phyloP scores from a whole-genome alignment of 2,113 vertebrate genomes.

The Elaphurus davidianus region DNA sequence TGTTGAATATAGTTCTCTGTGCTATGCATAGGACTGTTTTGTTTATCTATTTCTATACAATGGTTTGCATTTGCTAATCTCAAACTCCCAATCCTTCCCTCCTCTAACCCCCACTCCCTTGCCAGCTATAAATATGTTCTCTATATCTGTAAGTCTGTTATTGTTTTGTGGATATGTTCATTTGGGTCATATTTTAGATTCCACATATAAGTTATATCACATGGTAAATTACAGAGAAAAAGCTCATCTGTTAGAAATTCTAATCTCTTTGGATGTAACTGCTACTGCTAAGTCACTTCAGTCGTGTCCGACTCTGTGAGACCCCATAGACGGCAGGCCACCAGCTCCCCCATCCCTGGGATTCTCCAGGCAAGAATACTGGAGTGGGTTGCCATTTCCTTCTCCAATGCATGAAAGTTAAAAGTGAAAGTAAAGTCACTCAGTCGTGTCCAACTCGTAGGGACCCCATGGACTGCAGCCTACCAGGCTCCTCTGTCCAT shows the following conservation, averaged over 20 bases:
- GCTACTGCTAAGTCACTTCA: too few relatives aligned
- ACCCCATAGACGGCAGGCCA: too few relatives aligned
- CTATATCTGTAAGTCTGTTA: neutral
- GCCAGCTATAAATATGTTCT: neutral
- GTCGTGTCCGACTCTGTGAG: too few relatives aligned
- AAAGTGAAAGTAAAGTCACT: too few relatives aligned
- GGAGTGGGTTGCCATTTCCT: too few relatives aligned
- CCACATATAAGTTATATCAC: neutral
- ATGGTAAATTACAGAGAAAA: neutral
- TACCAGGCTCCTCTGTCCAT: too few relatives aligned
- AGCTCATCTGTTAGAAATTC: neutral
- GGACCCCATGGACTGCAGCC: too few relatives aligned
- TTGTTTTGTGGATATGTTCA: neutral
- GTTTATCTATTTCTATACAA: neutral
- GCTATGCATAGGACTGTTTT: neutral
- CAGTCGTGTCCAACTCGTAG: too few relatives aligned
- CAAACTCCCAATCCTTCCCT: neutral
- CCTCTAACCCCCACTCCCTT: neutral
- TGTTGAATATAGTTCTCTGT: neutral
- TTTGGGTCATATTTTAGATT: neutral
- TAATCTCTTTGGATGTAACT: neutral
- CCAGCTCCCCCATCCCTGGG: too few relatives aligned
- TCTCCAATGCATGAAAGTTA: too few relatives aligned
- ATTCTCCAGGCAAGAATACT: too few relatives aligned
- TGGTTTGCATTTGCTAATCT: neutral